Evolutionary conservation across 2,797 vertebrate genomes (phyloP), one percentile per base, ranked within the genome.

Genomic region (Antennarius maculatus): DNA sequence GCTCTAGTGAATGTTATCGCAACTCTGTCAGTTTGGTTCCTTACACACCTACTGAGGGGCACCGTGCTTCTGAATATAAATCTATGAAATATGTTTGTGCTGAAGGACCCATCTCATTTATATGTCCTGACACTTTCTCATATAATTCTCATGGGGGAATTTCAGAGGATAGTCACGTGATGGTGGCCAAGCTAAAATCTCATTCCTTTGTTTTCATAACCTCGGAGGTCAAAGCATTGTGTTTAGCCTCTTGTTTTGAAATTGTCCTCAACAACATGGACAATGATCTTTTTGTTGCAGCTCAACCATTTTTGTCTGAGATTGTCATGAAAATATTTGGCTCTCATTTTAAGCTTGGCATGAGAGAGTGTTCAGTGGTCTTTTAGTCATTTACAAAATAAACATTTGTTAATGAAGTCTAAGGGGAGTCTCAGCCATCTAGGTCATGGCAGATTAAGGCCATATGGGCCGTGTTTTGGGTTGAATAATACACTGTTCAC

Each of bases 171-270:
- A 7, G 56, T 75, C 73, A 62, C 70, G 51, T 82, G 79, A 88
- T 39, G 10, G 54, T 12, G 7, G 72, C 65, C 72, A 66, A 69
- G 69, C 72, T 76, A 61, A 80, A 84, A 63, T 76, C 75, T 74
- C 48, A 68, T 79, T 81, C 78, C 74, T 86, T 85, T 88, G 86
- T 88, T 74, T 82, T 78, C 66, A 69, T 84, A 82, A 91, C 88
- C 86, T 82, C 66, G 0, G 74, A 66, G 90, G 86, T 86, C 86
- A 85, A 39, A 0, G 82, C 77, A 92, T 91, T 91, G 90, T 91
- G 74, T 87, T 77, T 50, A 28, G 79, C 52, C 70, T 58, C 70
- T 87, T 90, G 88, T 90, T 89, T 90, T 84, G 72, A 85, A 79
- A 77, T 74, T 78, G 69, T 84, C 75, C 69, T 77, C 75, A 73